Base-by-base conservation (phyloP, 2,888 invertebrate genomes). In the Sericinus montela region DNA sequence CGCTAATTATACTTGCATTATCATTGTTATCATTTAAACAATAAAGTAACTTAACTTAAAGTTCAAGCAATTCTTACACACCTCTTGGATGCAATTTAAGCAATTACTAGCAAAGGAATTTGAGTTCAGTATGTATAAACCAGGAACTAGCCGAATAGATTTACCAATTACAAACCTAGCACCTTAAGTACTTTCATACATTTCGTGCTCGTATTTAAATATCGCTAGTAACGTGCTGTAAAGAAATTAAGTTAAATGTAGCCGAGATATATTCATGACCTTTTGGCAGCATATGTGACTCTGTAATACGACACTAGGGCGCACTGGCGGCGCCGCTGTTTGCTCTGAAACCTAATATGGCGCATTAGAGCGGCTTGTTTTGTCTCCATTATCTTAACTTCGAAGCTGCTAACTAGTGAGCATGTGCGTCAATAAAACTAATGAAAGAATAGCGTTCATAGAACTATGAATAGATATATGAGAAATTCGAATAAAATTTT, bases 341-440 rank as follows among this genome's bases (percentile, higher is more conserved):
- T 81, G 78, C 67, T 61, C 75, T 69, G 86, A 69, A 85, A 87
- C 76, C 67, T 62, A 76, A 87, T 83, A 83, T 70, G 75, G 74
- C 74, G 68, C 87, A 86, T 87, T 87, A 87, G 82, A 76, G 69
- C 66, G 68, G 71, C 75, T 80, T 83, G 83, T 84, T 85, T 84
- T 84, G 80, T 76, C 76, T 85, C 85, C 85, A 86, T 86, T 87
- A 86, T 83, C 81, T 78, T 58, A 58, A 71, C 82, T 83, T 85
- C 86, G 85, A 85, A 81, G 81, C 79, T 71, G 76, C 79, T 72
- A 80, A 80, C 80, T 79, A 79, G 67, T 67, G 63, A 60, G 57
- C 69, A 78, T 72, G 65, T 75, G 78, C 56, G 62, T 55, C 45
- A 25, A 36, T 34, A 19, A n/a, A 29, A 19, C 30, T 42, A 48